Base-by-base conservation (phyloP, 2,797 vertebrate species). In the Cirrhinus molitorella region DNA sequence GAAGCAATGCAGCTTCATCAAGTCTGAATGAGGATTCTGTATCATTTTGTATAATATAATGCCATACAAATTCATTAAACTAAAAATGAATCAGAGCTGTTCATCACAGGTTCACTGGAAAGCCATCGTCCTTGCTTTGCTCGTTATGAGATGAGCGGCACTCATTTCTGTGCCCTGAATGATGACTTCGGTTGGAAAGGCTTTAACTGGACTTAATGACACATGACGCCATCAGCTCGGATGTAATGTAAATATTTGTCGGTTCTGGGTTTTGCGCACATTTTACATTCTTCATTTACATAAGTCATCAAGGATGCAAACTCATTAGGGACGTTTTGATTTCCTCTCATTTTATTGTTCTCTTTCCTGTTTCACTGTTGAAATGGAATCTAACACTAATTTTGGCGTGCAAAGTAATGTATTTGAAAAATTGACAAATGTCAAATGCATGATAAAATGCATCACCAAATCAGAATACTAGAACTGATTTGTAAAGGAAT, bases 141-240 rank as follows among this genome's bases (percentile, higher is more conserved):
- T 55, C 43, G 3, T 40, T 47, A 19, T 73, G 83, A 95, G 93
- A 92, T 92, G 92, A 94, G 91, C 87, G 80, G 90, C 92, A 91
- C 94, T 94, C 91, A 92, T 94, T 93, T 92, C 87, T 91, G 92
- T 92, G 92, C 84, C 90, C 90, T 19, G 23, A 66, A 77, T 71
- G 37, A 53, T 55, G 78, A 55, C 90, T 89, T 92, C 91, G 90
- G 90, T 91, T 91, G 85, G 90, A 91, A 93, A 94, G 91, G 84
- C 93, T 93, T 93, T 89, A 91, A 90, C 92, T 91, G 91, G 91
- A 95, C 93, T 95, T 96, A 97, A 97, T 97, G 96, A 96, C 90
- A 95, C 95, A 95, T 97, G 94, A 85, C 77, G 94, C 93, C 96
- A 95, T 96, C 95, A 95, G 93, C 92, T 90, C 78, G 9, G 90